Percentiles rank a stretch among this genome's conserved stretches.
These are phyloP conservation scores for Gnatocerus cornutus DNA, from an alignment of 2,888 invertebrate genomes.

Conservation along the genomic window DNA sequence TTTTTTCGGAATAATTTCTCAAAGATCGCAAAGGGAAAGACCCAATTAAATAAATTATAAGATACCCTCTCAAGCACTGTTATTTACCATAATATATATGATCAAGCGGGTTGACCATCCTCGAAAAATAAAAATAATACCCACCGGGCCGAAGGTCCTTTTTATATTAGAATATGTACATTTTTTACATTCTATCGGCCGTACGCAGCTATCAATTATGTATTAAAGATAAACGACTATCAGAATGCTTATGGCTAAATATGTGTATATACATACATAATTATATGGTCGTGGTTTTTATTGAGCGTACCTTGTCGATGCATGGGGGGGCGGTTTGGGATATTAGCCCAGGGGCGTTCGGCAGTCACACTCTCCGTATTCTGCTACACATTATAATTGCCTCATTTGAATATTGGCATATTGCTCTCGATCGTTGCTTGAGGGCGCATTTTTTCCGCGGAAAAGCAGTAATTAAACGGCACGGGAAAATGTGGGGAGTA, in stretches of 20 bases:
- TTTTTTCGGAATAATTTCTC: conserved; percentile 31
- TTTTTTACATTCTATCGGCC: conserved; percentile 70
- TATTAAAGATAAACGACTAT: conserved; percentile 72
- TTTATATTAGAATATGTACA: conserved; percentile 68
- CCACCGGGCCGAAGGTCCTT: conserved; percentile 53
- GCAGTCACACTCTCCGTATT: conserved; percentile 66
- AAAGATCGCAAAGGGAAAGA: conserved; percentile 41
- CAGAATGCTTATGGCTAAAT: conserved; percentile 72
- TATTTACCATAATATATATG: conserved; percentile 64
- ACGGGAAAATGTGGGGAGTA: not conserved
- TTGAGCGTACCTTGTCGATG: conserved; percentile 64
- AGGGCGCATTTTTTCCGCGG: conserved; percentile 23
- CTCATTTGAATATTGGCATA: conserved; percentile 67
- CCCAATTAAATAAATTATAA: conserved; percentile 64
- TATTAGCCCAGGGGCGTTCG: conserved; percentile 61
- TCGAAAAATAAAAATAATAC: conserved; percentile 57
- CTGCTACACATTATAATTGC: conserved; percentile 67
- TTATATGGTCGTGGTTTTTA: conserved; percentile 71
- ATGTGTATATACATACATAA: conserved; percentile 72
- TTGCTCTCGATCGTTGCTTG: conserved; percentile 22
- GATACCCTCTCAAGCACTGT: conserved; percentile 60
- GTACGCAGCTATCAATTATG: conserved; percentile 72
- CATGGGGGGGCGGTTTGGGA: conserved; percentile 58
- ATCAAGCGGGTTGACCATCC: conserved; percentile 57
- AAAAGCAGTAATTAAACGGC: conserved; percentile 6